Base-by-base conservation (phyloP, 1,140 invertebrate genomes). In the Pseudachorutes palmiensis region DNA sequence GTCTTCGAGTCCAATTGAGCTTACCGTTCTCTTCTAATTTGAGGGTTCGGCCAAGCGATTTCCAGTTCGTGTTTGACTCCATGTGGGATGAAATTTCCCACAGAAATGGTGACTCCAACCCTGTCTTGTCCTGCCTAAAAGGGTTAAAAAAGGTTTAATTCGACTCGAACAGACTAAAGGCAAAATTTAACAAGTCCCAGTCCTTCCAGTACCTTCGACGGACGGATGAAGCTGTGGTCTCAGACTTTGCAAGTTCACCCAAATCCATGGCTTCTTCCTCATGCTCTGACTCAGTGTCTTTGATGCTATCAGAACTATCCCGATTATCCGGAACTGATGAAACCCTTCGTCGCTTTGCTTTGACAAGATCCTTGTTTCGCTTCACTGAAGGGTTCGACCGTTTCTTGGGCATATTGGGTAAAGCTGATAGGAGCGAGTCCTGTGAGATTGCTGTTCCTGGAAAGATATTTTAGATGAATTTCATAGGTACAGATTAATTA, bases 61-160 rank as follows among this genome's bases (percentile, higher is more conserved):
- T 66, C 76, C 76, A 77, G 32, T 69, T 68, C 5, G 66, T 30
- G 3, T 5, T 24, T 45, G 61, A 62, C 24, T 69, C 69, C 61
- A 77, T 71, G n/a, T 67, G 41, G 0, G 48, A 32, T 32, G 75
- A 74, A 2, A 77, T 64, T 26, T 70, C 59, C 76, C 76, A 77
- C 26, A 77, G 51, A 60, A 75, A 74, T n/a, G 58, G 60, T 3
- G 63, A 49, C 0, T 69, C 51, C 28, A 76, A 28, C 26, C 62
- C 62, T 2, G 63, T 64, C 32, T 32, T 28, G 45, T 73, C 69
- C 5, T 64, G 57, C 22, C 66, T 73, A 62, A 69, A 24, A 57
- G 29, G 22, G 9, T n/a, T 22, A 19, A 45, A 45, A 12, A 45
- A 45, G 9, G 36, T 19, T 19, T 19, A 45, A 12, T 45, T 45